A percentile compares a stretch with the other conserved stretches of the same genome.
These are phyloP conservation scores for Hirtodrosophila confusa DNA, from an alignment of 2,888 invertebrate genomes.

Conservation along the genomic window DNA sequence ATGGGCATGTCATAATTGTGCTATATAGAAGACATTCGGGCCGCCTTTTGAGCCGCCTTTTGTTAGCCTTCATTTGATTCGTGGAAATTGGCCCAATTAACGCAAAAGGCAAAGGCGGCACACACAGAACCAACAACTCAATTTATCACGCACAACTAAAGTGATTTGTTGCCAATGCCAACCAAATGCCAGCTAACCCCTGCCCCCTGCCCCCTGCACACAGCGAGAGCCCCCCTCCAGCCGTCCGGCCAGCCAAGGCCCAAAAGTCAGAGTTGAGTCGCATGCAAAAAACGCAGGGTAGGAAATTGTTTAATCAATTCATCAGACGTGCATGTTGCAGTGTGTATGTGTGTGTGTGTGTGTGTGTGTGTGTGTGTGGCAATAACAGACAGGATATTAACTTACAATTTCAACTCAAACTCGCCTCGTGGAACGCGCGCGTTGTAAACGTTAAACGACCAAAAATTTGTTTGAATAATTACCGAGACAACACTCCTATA, in stretches of 20 bases:
- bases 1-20: slow-evolving; percentile 31
- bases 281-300: slow-evolving; percentile 65
- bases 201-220: neutral
- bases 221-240: neutral
- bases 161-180: slow-evolving; percentile 81
- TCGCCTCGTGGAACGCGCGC: slow-evolving; percentile 33
- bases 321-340: slow-evolving; percentile 67
- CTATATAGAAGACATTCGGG: neutral
- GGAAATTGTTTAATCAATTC: slow-evolving; percentile 79
- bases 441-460: slow-evolving; percentile 56
- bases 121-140: slow-evolving; percentile 66
- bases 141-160: slow-evolving; percentile 81
- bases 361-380: slow-evolving; percentile 40
- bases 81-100: slow-evolving; percentile 79
- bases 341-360: slow-evolving; percentile 25
- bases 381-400: slow-evolving; percentile 80
- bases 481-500: slow-evolving; percentile 62
- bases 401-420: slow-evolving; percentile 64
- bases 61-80: slow-evolving; percentile 59
- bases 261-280: slow-evolving; percentile 44
- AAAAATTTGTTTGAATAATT: slow-evolving; percentile 75
- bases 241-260: slow-evolving; percentile 22
- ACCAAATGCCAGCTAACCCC: slow-evolving; percentile 32
- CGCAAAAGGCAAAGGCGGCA: slow-evolving; percentile 58
- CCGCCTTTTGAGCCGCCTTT: slow-evolving; percentile 17